Evolutionary conservation across 2,797 vertebrate species (phyloP).

Genomic region (Pachyuromys duprasi): DNA sequence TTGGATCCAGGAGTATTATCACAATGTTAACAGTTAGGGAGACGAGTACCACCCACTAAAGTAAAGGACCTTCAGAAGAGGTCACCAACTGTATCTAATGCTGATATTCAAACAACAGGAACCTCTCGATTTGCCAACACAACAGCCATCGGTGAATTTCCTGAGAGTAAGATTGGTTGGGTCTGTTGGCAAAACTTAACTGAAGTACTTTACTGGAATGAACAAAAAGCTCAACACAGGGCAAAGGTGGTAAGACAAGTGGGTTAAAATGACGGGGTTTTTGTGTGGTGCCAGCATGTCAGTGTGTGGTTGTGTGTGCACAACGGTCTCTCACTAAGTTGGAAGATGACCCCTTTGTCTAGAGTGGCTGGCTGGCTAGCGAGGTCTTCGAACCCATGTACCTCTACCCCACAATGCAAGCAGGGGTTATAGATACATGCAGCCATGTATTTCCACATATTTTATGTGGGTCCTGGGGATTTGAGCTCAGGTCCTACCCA

Average conservation of each 20-base stretch:
- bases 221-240: neutral
- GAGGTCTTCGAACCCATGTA: neutral
- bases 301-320: neutral
- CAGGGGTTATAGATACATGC: neutral
- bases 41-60: neutral
- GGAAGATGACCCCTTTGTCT: neutral
- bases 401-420: neutral
- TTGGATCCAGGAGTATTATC: neutral
- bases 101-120: neutral
- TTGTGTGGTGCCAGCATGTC: neutral
- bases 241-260: neutral
- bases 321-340: neutral
- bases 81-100: neutral
- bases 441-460: neutral
- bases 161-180: neutral
- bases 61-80: rapidly evolving
- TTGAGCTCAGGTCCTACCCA: neutral
- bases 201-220: neutral
- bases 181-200: neutral
- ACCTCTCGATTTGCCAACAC: neutral
- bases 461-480: neutral
- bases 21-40: neutral
- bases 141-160: neutral
- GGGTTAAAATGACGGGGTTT: neutral
- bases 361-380: neutral